phyloP scores from a whole-genome alignment of 2,888 invertebrate species.

The Piscicola geometra region DNA sequence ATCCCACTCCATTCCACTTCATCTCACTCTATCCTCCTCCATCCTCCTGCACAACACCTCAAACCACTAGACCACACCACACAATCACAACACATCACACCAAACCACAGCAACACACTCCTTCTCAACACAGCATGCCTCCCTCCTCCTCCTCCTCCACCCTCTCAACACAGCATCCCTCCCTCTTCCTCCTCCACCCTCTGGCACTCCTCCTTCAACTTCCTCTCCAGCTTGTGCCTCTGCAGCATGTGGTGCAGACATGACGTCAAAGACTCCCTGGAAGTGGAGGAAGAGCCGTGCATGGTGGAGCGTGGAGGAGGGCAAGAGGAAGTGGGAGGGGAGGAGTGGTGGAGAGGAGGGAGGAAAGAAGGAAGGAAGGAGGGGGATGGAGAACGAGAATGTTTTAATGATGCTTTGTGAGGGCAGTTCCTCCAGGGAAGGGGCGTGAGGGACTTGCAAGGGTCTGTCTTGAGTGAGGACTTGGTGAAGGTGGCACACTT shows the following conservation, averaged over 20 bases:
- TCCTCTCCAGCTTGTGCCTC: background rate
- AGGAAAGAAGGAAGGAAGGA: too few relatives aligned
- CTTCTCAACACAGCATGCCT: too few relatives aligned
- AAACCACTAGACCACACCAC: background rate
- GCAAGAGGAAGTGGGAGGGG: too few relatives aligned
- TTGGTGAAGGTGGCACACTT: background rate
- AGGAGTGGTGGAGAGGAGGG: too few relatives aligned
- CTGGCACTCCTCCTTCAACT: background rate
- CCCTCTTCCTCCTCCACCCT: background rate
- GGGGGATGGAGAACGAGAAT: background rate
- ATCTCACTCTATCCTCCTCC: background rate
- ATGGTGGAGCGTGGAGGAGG: background rate
- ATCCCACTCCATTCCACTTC: background rate
- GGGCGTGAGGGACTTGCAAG: background rate
- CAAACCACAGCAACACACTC: too few relatives aligned
- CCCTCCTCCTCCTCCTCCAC: background rate
- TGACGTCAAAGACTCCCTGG: conserved; percentile 1
- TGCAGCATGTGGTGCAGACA: background rate
- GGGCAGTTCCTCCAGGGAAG: too few relatives aligned
- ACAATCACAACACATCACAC: too few relatives aligned
- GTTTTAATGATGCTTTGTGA: too few relatives aligned
- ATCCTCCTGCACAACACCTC: background rate
- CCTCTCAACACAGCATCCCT: background rate
- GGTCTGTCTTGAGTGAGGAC: background rate
- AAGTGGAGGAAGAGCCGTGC: background rate